phyloP scores from a whole-genome alignment of 2,113 vertebrate genomes.

The Mugil cephalus region DNA sequence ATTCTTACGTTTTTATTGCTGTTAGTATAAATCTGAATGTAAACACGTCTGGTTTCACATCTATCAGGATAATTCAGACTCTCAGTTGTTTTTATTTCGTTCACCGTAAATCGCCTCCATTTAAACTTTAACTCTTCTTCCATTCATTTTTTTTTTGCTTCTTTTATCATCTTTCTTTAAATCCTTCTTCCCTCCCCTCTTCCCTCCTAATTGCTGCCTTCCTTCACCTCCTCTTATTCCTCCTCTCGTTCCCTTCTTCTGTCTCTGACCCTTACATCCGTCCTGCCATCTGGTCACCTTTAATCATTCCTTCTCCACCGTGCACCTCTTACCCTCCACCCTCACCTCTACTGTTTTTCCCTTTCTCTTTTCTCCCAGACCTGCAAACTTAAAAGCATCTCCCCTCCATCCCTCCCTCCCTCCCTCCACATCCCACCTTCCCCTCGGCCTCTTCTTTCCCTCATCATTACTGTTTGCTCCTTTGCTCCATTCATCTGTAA shows the following conservation, averaged over 20 bases:
- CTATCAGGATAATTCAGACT: no score
- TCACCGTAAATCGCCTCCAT: no score
- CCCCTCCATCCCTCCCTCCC: neutral
- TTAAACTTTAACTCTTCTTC: neutral
- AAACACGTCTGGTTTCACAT: slow-evolving; percentile 6
- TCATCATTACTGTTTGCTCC: slow-evolving; percentile 43
- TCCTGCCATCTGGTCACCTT: neutral
- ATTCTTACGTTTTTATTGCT: no score
- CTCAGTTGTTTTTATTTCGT: no score
- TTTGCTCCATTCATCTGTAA: slow-evolving; percentile 50
- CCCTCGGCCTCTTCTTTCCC: neutral
- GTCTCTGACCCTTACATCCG: neutral
- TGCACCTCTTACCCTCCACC: neutral
- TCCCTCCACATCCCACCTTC: neutral
- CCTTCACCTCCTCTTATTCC: no score
- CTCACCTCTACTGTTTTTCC: neutral
- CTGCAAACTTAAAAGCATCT: neutral
- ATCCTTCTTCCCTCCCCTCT: neutral
- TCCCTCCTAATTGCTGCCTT: no score
- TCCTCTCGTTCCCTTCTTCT: neutral
- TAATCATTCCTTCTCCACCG: neutral
- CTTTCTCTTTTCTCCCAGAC: neutral
- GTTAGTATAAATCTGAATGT: no score
- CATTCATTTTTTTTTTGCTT: neutral
- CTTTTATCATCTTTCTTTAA: no score